Base-by-base conservation (phyloP, 1,140 invertebrate species). In the Orius insidiosus region DNA sequence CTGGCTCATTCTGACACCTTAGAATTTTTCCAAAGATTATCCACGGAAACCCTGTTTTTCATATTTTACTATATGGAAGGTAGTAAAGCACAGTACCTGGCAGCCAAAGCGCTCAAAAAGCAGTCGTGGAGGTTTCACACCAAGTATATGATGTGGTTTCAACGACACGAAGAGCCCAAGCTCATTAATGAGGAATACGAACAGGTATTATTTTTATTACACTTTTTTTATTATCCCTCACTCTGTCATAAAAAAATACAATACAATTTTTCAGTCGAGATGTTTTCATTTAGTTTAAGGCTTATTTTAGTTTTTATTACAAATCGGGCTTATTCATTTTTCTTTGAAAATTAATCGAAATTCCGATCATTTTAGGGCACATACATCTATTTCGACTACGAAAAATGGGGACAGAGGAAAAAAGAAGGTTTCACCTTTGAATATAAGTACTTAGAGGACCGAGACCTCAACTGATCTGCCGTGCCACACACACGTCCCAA, bases 111-210 rank as follows among this genome's bases (percentile, higher is more conserved):
- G 55, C 71, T 99, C 49, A 99, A 99, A 67, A 98, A 98, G 68
- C 90, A 98, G 67, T 97, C 92, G 58, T 99, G 96, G 96, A 77
- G 95, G 63, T 99, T 98, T 70, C 96, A 99, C 68, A 99, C 94
- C 36, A 98, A 98, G 65, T 97, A 97, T 64, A 95, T 98, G 89
- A 98, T 98, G 93, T 99, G 96, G 96, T 99, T 98, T 72, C 96
- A 99, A 66, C 74, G 96, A 60, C 94, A 98, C 60, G 95, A 99
- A 69, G 95, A 99, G 70, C 96, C 96, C 41, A 98, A 98, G 71
- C 82, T 94, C 59, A 99, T 98, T 60, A 98, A 96, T 56, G 95
- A 98, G 68, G 95, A 99, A 67, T 99, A 82, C 67, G 95, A 98
- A 68, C 92, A 97, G 84, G 94, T 97, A 62, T 53, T 9, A n/a